These are phyloP conservation scores for Hemichromis elongatus DNA, from an alignment of 2,113 vertebrate genomes.

Conservation along the genomic window DNA sequence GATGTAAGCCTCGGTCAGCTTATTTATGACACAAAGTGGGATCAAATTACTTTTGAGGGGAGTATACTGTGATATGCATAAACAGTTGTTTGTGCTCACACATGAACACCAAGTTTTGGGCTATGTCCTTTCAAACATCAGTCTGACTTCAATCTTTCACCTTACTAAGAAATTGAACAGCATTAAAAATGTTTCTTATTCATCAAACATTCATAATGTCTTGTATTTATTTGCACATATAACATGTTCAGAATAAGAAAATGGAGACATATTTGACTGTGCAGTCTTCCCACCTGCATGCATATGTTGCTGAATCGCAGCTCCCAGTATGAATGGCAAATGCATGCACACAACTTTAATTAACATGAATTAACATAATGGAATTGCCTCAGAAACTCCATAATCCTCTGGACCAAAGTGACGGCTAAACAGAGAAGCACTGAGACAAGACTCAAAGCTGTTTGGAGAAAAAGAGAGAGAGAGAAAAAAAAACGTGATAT, in stretches of 20 bases:
- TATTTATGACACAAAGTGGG: neutral
- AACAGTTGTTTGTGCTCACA: neutral
- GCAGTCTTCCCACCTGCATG: neutral
- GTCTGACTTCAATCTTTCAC: neutral
- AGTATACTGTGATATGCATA: neutral
- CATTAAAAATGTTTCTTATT: neutral
- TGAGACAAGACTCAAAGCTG: neutral
- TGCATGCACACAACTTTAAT: conserved; percentile 6
- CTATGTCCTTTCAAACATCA: neutral
- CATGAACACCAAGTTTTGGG: neutral
- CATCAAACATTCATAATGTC: conserved; percentile 1
- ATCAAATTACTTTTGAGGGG: neutral
- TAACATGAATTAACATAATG: conserved; percentile 42
- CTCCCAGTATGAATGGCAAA: neutral
- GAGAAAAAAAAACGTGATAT: neutral
- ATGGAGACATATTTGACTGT: neutral
- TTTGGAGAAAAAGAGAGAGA: neutral
- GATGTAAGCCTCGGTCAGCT: neutral
- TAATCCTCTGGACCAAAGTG: conserved; percentile 16
- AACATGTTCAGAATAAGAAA: neutral
- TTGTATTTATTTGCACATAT: neutral
- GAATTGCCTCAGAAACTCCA: conserved; percentile 1
- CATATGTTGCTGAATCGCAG: conserved; percentile 4
- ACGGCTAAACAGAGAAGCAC: neutral
- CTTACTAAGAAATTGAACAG: neutral